Conservation (phyloP, 1,140 invertebrate species). For the Medauroidea extradentata region DNA sequence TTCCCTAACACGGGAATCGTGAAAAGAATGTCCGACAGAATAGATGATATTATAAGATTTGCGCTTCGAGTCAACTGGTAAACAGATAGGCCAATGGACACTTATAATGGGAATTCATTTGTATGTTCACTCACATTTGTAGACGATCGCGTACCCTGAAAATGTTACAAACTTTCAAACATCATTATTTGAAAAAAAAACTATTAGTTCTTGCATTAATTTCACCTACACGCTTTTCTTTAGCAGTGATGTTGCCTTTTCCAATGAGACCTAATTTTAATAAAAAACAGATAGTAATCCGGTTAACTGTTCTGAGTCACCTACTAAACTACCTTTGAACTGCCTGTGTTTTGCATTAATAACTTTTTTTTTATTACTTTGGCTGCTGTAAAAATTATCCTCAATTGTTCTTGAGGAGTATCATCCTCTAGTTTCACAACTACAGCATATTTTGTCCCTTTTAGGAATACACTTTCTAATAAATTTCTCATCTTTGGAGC, state of each 20-base stretch:
- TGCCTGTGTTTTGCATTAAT: background rate
- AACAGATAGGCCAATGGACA: background rate
- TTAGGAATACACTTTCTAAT: too few species aligned
- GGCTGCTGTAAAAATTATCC: background rate
- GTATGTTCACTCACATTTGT: background rate
- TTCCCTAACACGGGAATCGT: background rate
- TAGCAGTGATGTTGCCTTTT: background rate
- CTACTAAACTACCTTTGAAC: background rate
- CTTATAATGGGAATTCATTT: background rate
- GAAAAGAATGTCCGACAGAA: background rate
- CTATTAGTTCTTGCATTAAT: conserved; percentile 4
- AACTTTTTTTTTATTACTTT: conserved; percentile 3
- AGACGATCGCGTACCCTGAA: background rate
- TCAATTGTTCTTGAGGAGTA: conserved; percentile 3
- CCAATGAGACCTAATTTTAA: background rate
- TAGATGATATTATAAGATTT: background rate
- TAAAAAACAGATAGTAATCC: background rate
- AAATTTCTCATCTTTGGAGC: background rate
- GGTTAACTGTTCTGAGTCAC: background rate
- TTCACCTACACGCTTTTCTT: background rate
- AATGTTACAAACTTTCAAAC: conserved; percentile 1
- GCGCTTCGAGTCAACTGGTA: conserved; percentile 1
- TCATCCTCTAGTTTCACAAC: conserved; percentile 8
- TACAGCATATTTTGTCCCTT: too few species aligned
- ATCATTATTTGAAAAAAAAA: conserved; percentile 1